Conservation (phyloP, 1,140 invertebrate species). For the Amphibalanus amphitrite region DNA sequence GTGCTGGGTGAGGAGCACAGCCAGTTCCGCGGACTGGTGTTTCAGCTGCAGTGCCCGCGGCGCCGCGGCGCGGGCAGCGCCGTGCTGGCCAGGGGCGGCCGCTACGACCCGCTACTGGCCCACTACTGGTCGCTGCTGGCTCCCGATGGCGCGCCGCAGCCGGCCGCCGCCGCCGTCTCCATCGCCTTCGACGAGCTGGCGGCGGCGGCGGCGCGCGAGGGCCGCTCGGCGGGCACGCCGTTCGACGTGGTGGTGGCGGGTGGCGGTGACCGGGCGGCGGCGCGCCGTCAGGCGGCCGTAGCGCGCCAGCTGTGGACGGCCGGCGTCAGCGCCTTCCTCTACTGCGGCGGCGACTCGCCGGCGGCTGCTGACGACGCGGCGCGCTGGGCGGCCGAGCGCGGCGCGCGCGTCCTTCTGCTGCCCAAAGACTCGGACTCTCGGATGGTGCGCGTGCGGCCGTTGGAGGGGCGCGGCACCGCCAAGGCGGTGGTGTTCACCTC, state of each 20-base stretch:
- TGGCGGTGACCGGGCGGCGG: background rate
- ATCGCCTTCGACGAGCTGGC: background rate
- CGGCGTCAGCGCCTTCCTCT: background rate
- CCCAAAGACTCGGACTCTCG: background rate
- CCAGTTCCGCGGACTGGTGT: background rate
- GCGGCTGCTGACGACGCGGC: background rate
- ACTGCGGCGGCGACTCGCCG: background rate
- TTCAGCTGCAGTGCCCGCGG: background rate
- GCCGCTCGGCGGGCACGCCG: background rate
- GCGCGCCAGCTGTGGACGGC: background rate
- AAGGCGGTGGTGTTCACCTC: background rate
- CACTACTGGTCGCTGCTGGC: constrained; percentile 47
- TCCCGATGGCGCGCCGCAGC: constrained; percentile 12
- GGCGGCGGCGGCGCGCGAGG: background rate
- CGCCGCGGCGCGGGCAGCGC: constrained; percentile 24
- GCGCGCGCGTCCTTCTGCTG: background rate
- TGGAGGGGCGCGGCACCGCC: background rate
- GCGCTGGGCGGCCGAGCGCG: background rate
- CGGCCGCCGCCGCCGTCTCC: constrained; percentile 1
- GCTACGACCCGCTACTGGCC: constrained; percentile 31
- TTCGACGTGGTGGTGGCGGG: constrained; percentile 1
- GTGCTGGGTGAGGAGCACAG: background rate
- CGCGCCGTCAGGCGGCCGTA: background rate
- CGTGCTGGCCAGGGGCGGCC: constrained; percentile 32
- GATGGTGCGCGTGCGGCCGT: constrained; percentile 3